phyloP scores from a whole-genome alignment of 2,797 vertebrate genomes.

The Premnoplex brunnescens region DNA sequence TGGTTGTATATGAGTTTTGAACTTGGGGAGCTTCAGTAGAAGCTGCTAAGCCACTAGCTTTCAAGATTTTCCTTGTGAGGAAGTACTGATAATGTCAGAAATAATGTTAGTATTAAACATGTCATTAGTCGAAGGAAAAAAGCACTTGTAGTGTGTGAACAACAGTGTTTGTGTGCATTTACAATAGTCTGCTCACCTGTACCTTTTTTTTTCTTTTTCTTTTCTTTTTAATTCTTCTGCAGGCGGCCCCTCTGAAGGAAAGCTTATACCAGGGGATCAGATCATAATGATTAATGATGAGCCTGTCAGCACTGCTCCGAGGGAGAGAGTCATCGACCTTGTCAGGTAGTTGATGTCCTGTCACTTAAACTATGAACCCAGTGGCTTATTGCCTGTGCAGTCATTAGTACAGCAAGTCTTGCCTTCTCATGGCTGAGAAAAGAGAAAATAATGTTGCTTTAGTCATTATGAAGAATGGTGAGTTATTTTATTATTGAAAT shows the following conservation, averaged over 20 bases:
- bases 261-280: slow-evolving; percentile 94
- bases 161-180: not conserved
- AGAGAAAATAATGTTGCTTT: not conserved
- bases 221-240: slow-evolving; percentile 37
- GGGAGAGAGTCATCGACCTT: slow-evolving; percentile 97
- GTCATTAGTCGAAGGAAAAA: not conserved
- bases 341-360: slow-evolving; percentile 87
- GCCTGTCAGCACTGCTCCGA: slow-evolving; percentile 90
- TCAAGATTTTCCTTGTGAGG: not conserved
- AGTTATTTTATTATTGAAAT: not conserved
- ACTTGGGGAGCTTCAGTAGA: not conserved
- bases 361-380: not conserved
- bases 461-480: not conserved
- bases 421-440: not conserved
- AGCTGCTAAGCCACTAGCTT: not conserved
- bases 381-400: not conserved
- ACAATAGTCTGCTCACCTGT: slow-evolving; percentile 31
- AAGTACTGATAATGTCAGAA: not conserved
- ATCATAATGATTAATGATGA: slow-evolving; percentile 99
- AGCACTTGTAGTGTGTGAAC: not conserved
- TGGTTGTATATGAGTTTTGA: not conserved
- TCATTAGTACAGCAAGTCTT: not conserved
- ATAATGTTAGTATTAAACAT: not conserved
- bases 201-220: not conserved
- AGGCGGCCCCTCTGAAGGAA: slow-evolving; percentile 98